Base-by-base conservation (phyloP, 2,797 vertebrate genomes). In the Thaleichthys pacificus region DNA sequence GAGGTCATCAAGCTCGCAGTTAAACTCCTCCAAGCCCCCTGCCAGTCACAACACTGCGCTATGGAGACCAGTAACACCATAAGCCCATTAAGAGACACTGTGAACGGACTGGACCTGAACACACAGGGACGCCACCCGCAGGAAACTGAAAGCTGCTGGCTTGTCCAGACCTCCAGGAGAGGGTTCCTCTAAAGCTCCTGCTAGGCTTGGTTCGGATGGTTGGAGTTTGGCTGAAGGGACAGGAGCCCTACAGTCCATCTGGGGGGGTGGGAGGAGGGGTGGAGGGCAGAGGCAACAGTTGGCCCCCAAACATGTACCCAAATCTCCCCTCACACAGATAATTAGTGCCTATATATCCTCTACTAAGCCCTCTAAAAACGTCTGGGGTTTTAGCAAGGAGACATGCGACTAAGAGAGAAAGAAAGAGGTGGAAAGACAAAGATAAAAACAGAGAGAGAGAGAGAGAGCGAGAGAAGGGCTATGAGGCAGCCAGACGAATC, bases 301-400 rank as follows among this genome's bases (percentile, higher is more conserved):
- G 75, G 79, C 72, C 71, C 62, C 35, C 66, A 26, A 61, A 75
- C 79, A 71, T 79, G 76, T 77, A 77, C 81, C 71, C 32, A 77
- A 87, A 88, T 77, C 84, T 75, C 72, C 78, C 62, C n/a, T 75
- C 77, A 85, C 80, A 87, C 78, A 83, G 62, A 89, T 85, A 80
- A 89, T 90, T 86, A 89, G 72, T 88, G 42, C 11, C 42, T 47
- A 47, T 5, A 47, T 47, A 47, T 47, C 42, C 42, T 47, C 42
- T 47, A 14, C 42, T 47, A 47, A 47, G 19, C 51, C 51, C 51
- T 14, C 19, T 56, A 56, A 56, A 17, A 56, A 17, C 3, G 51
- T n/a, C 51, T 17, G 51, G 19, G 51, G 19, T 69, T 82, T 75
- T 63, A 58, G 64, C 65, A 78, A 56, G 42, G 78, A 84, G 80